phyloP scores from a whole-genome alignment of 2,888 invertebrate genomes.

The Pristionchus entomophagus region DNA sequence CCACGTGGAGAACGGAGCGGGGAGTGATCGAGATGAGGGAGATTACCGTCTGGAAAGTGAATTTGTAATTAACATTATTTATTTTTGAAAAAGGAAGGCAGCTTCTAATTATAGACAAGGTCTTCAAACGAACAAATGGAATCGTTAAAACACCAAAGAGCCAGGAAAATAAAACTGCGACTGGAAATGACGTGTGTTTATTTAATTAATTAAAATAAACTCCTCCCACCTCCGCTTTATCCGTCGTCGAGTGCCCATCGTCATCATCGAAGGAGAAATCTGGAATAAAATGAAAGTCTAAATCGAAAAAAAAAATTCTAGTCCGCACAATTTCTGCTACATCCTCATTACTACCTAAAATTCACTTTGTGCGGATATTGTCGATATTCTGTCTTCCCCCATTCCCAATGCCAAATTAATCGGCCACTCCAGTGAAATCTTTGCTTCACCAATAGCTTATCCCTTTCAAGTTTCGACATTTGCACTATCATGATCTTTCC shows the following conservation, averaged over 20 bases:
- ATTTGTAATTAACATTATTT: not conserved
- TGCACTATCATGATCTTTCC: not conserved
- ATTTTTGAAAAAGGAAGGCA: not conserved
- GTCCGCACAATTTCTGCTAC: too few relatives aligned
- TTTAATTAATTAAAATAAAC: not conserved
- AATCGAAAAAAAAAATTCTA: not conserved
- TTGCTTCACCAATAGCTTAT: too few relatives aligned
- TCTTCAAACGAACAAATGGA: too few relatives aligned
- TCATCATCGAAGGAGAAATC: conserved; percentile 48
- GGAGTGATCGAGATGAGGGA: conserved; percentile 45
- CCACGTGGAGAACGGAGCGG: conserved; percentile 37
- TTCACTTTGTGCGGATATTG: too few relatives aligned
- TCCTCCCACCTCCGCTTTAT: conserved; percentile 9
- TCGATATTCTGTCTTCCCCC: too few relatives aligned
- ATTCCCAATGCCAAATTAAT: too few relatives aligned
- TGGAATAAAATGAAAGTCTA: not conserved
- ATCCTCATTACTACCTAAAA: too few relatives aligned
- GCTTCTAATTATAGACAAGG: not conserved
- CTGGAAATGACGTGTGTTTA: too few relatives aligned
- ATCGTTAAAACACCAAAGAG: too few relatives aligned
- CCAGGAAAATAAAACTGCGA: not conserved
- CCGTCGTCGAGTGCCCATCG: conserved; percentile 31
- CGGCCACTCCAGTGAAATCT: too few relatives aligned
- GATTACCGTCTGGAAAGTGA: conserved; percentile 15
- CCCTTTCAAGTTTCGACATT: not conserved